Evolutionary conservation across 2,797 vertebrate species (phyloP).

Genomic region (Girardinus metallicus): DNA sequence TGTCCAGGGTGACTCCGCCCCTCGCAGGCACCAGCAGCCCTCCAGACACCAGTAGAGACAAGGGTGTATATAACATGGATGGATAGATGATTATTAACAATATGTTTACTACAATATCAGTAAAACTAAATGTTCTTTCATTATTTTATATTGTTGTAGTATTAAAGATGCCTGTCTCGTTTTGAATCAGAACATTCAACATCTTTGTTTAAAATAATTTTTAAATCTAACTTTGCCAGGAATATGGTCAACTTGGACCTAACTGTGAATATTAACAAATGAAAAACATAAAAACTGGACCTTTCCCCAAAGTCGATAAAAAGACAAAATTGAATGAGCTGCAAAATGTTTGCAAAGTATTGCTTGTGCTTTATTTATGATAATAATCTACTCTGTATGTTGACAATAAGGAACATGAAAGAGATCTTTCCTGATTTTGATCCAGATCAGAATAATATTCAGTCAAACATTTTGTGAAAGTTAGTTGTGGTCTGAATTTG

Average conservation of each 20-base stretch:
- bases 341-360: not conserved
- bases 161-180: not conserved
- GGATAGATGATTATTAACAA: not conserved
- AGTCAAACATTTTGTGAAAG: not conserved
- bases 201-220: not conserved
- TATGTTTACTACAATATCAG: not conserved
- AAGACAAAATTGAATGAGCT: not conserved
- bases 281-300: not conserved
- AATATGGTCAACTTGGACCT: not conserved
- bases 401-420: not conserved
- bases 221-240: not conserved
- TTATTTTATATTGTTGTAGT: not conserved
- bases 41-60: no score
- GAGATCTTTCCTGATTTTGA: not conserved
- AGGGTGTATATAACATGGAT: no score
- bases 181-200: not conserved
- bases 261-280: not conserved
- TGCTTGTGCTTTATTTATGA: not conserved
- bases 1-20: no score
- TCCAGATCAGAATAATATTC: not conserved
- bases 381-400: not conserved
- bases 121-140: not conserved
- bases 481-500: not conserved
- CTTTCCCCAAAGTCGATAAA: not conserved
- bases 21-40: no score